Percentiles rank a stretch among this genome's conserved stretches.
phyloP scores from a whole-genome alignment of 1,140 invertebrate species.

The Eufriesea mexicana region DNA sequence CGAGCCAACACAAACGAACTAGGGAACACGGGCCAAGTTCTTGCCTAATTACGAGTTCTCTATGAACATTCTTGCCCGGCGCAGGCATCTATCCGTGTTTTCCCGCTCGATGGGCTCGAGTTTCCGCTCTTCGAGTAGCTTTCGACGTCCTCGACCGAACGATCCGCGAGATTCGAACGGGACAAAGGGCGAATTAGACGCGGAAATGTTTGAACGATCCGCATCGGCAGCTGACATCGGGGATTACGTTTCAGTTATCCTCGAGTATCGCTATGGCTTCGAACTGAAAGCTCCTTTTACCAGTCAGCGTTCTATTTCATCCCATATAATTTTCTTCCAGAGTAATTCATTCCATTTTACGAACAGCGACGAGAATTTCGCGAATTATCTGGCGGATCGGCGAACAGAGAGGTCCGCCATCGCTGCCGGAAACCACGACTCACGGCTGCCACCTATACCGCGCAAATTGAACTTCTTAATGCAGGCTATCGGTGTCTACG shows the following conservation, averaged over 20 bases:
- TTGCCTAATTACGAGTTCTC: constrained; percentile 30
- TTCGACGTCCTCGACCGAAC: background rate
- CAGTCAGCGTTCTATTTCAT: background rate
- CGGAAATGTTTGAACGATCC: background rate
- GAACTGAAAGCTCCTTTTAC: no score
- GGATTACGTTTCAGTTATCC: background rate
- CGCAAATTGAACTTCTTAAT: constrained; percentile 12
- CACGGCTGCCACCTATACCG: background rate
- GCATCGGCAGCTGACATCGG: background rate
- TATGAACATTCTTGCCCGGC: background rate
- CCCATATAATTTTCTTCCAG: background rate
- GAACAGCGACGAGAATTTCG: background rate
- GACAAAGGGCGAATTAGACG: background rate
- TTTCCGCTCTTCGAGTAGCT: background rate
- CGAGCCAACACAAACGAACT: background rate
- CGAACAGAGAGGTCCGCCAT: background rate
- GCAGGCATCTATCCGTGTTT: background rate
- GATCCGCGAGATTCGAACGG: background rate
- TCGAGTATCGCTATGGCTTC: no score
- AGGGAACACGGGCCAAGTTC: background rate
- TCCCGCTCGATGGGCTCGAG: background rate
- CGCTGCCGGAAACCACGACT: background rate
- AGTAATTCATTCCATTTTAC: background rate
- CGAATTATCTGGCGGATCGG: background rate
- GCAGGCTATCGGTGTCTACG: background rate